Base-by-base conservation (phyloP, 2,113 vertebrate genomes). In the Egretta garzetta region DNA sequence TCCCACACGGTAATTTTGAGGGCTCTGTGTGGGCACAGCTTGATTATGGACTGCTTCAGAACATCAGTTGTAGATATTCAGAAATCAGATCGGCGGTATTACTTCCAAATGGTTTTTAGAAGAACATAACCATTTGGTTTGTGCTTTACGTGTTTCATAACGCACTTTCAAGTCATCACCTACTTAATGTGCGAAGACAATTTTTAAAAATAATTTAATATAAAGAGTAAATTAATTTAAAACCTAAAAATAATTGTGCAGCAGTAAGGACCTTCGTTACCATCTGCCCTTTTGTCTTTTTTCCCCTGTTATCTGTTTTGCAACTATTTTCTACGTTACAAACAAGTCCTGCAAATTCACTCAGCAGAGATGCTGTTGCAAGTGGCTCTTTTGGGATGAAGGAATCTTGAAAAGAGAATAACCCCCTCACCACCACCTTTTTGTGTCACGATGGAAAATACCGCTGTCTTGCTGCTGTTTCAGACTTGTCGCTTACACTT, bases 1-100 rank as follows among this genome's bases (percentile, higher is more conserved):
- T 87, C 77, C 84, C 76, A 84, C 87, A 13, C 21, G 14, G 52
- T 14, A 63, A 49, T 70, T 79, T 52, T 60, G 94, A 93, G 94
- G 89, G 89, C 85, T 88, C 21, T 86, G 93, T 94, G 84, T 96
- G 93, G 95, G 75, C 96, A 86, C 76, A 77, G 96, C 91, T 73
- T 76, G 87, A 93, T 86, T 75, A 56, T 23, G 91, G 67, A 23
- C 67, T 60, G 66, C 13, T 87, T 75, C 72, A 23, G 72, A 39
- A 18, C 53, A 28, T 92, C 77, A 45, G 80, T 94, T 85, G 91
- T 60, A 76, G 95, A 77, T 76, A 49, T 13, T 94, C 76, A 84
- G 86, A 66, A 28, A 20, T 87, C 85, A 63, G 64, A 92, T 56
- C 71, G 4, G 43, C 47, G 39, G 6, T 71, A 33, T 67, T 75